Conservation (phyloP, 1,140 invertebrate genomes). For the Musca domestica region DNA sequence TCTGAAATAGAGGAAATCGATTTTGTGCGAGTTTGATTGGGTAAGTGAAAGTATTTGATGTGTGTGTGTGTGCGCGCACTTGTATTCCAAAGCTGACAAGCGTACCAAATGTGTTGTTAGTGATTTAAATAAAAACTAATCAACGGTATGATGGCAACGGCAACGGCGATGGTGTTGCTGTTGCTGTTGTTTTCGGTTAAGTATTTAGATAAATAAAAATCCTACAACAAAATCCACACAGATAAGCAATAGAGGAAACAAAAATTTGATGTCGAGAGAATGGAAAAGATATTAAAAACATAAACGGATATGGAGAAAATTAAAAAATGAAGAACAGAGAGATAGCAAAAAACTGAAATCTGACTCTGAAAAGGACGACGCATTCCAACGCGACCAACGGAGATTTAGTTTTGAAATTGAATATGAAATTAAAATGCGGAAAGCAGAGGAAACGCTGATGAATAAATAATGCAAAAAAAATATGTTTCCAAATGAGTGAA, state of each 20-base stretch:
- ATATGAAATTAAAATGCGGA: conserved; percentile 10
- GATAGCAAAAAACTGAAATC: not conserved
- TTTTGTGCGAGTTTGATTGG: not conserved
- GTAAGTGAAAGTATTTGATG: no score
- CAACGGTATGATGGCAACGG: not conserved
- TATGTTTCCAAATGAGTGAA: conserved; percentile 3
- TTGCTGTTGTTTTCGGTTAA: no score
- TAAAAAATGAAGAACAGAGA: not conserved
- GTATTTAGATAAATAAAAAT: no score
- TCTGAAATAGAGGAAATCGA: conserved; percentile 6
- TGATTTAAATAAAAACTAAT: conserved; percentile 11
- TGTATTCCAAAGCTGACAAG: no score
- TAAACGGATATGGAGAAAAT: conserved; percentile 7
- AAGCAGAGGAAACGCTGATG: not conserved
- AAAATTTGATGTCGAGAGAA: no score
- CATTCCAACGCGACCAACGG: not conserved
- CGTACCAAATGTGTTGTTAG: not conserved
- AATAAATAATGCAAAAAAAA: not conserved
- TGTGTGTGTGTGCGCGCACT: no score
- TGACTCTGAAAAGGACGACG: not conserved
- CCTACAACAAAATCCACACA: no score
- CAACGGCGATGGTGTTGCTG: no score
- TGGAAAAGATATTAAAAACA: conserved; percentile 2
- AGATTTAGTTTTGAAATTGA: not conserved
- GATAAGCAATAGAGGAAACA: no score